Evolutionary conservation across 2,797 vertebrate genomes (phyloP), one percentile per base, ranked within the genome.

Genomic region (Miichthys miiuy): DNA sequence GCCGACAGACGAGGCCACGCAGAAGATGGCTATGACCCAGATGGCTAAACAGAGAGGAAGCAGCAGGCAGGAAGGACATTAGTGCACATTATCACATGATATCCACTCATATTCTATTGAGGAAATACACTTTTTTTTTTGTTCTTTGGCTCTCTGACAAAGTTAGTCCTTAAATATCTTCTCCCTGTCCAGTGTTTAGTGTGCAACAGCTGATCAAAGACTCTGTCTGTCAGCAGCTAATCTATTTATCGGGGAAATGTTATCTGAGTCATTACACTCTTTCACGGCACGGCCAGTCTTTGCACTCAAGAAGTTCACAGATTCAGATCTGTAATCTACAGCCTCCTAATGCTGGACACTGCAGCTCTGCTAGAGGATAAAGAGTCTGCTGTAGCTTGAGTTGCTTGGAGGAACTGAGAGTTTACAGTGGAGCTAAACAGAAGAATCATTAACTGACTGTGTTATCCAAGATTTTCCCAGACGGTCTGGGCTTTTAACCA

Each of bases 1-100:
- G 25, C 98, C 97, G 0, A 98, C 96, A 1, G 97, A 97, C 3
- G 98, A 97, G 16, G 97, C 97, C 94, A 99, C 71, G 73, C 98
- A 99, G 95, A 99, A 99, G 88, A 98, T 96, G n/a, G 88, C 96
- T 6, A 99, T 99, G 84, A 98, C 97, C 90, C 96, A 94, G 5
- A 97, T 97, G 65, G 97, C 98, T 99, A 80, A 12, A 80, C 42
- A 23, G 42, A 1, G 34, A 82, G 51, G 67, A 57, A 74, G 72
- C 25, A 54, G 46, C 27, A 71, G 25, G 48, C 10, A 60, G 20
- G 47, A 13, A 42, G 58, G 48, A 73, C 6, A n/a, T 78, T 14
- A 72, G 16, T 0, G 6, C 14, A 34, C 18, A 21, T 20, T 23
- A n/a, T 47, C 21, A 9, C 8, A 52, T 8, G 3, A 64, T 17